Conservation (phyloP, 2,797 vertebrate species). For the Microctenopoma lineatum region DNA sequence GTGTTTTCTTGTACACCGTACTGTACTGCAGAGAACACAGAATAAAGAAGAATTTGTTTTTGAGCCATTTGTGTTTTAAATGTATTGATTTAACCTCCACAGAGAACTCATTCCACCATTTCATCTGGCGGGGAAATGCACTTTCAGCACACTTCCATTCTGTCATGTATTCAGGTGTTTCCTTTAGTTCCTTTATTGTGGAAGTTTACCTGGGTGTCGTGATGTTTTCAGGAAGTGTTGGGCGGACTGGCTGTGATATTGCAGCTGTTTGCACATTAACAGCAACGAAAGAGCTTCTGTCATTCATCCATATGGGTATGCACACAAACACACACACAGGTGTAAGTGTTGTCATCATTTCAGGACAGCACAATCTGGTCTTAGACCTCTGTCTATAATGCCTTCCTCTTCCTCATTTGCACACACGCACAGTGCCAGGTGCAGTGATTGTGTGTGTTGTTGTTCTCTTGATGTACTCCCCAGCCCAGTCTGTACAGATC, state of each 20-base stretch:
- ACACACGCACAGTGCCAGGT: conserved; percentile 44
- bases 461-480: conserved; percentile 79
- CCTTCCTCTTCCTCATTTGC: conserved; percentile 55
- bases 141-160: conserved; percentile 35
- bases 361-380: conserved; percentile 42
- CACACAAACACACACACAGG: conserved; percentile 30
- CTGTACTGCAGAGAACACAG: neutral
- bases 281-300: conserved; percentile 10
- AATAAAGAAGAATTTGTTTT: neutral
- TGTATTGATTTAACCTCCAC: conserved; percentile 31
- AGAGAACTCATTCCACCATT: conserved; percentile 25
- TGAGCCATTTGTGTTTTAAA: neutral
- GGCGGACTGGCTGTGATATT: conserved; percentile 49
- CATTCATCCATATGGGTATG: conserved; percentile 13
- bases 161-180: conserved; percentile 71
- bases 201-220: conserved; percentile 61
- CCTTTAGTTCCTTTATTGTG: conserved; percentile 64
- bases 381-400: conserved; percentile 50
- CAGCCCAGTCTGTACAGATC: conserved; percentile 77
- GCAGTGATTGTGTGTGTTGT: conserved; percentile 57
- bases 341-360: conserved; percentile 18
- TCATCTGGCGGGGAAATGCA: conserved; percentile 26
- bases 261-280: conserved; percentile 50
- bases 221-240: conserved; percentile 69
- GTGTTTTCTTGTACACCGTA: no score